A percentile compares a stretch with the other conserved stretches of the same genome.
Conservation (phyloP, 2,797 vertebrate species). For the Acestrorhynchus altus region DNA sequence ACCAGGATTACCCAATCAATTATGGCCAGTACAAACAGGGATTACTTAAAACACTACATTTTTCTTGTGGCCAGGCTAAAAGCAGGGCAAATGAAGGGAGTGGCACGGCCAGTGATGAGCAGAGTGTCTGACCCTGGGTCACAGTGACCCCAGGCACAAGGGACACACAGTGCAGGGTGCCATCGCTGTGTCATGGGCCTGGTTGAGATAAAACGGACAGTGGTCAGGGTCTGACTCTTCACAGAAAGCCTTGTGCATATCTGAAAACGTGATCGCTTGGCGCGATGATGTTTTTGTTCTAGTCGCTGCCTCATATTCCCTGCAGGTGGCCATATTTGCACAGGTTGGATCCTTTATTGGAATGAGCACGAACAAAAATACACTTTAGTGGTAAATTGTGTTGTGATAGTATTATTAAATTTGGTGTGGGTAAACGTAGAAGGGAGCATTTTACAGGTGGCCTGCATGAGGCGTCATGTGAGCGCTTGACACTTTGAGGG, state of each 20-base stretch:
- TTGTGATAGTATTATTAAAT: constrained; percentile 33
- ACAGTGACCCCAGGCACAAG: constrained; percentile 57
- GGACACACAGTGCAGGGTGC: constrained; percentile 48
- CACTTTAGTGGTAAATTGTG: constrained; percentile 13
- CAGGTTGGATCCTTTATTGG: constrained; percentile 48
- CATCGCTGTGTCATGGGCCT: not conserved
- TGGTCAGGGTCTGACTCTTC: not conserved
- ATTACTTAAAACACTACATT: constrained; percentile 89
- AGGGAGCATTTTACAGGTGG: constrained; percentile 50
- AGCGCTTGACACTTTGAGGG: constrained; percentile 12
- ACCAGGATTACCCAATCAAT: constrained; percentile 90
- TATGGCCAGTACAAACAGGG: constrained; percentile 86
- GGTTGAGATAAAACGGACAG: not conserved
- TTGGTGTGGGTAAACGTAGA: constrained; percentile 56
- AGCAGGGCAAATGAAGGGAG: constrained; percentile 74
- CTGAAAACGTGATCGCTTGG: constrained; percentile 1
- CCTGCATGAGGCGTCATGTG: constrained; percentile 44
- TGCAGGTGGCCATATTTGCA: constrained; percentile 39
- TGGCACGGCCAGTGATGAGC: constrained; percentile 64
- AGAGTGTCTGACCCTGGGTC: constrained; percentile 63
- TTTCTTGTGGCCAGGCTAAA: constrained; percentile 81
- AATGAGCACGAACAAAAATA: constrained; percentile 18
- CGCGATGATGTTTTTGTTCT: constrained; percentile 32
- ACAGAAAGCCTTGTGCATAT: not conserved
- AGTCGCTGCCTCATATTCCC: not conserved